These are phyloP conservation scores for Drymonia ruficornis DNA, from an alignment of 2,888 invertebrate species.

Conservation along the genomic window DNA sequence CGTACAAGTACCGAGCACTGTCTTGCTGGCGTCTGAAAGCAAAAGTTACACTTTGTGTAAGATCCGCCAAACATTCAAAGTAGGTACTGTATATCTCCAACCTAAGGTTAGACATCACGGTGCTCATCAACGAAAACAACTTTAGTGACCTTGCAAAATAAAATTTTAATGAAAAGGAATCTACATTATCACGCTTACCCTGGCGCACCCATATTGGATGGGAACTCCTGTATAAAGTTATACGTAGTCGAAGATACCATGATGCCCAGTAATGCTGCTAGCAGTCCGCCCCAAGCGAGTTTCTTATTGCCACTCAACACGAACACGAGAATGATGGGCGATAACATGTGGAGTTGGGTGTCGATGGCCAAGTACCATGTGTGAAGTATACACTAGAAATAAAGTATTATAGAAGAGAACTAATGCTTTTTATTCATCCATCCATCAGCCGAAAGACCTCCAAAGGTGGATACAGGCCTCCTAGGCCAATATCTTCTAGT, in stretches of 20 bases:
- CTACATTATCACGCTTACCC: neutral
- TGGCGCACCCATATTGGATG: constrained; percentile 7
- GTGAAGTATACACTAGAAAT: constrained; percentile 20
- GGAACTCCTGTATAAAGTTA: constrained; percentile 16
- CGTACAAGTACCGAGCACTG: neutral
- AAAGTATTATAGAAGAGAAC: neutral
- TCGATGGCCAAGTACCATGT: constrained; percentile 56
- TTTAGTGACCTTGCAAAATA: too few species aligned
- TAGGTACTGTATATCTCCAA: too few species aligned
- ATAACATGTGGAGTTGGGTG: constrained; percentile 48
- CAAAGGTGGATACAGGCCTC: too few species aligned
- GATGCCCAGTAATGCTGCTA: neutral
- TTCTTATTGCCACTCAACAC: constrained; percentile 4
- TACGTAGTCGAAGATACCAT: constrained; percentile 2
- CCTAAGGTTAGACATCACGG: too few species aligned
- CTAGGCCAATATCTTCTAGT: too few species aligned
- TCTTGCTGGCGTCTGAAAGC: neutral
- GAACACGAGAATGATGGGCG: constrained; percentile 43
- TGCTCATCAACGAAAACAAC: too few species aligned
- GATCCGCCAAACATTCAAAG: too few species aligned
- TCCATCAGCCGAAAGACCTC: too few species aligned
- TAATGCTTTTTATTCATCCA: too few species aligned
- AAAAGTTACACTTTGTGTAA: neutral
- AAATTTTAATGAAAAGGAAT: too few species aligned
- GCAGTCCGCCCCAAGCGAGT: neutral